Conservation (phyloP, 2,113 vertebrate species). For the Nettapus auritus region DNA sequence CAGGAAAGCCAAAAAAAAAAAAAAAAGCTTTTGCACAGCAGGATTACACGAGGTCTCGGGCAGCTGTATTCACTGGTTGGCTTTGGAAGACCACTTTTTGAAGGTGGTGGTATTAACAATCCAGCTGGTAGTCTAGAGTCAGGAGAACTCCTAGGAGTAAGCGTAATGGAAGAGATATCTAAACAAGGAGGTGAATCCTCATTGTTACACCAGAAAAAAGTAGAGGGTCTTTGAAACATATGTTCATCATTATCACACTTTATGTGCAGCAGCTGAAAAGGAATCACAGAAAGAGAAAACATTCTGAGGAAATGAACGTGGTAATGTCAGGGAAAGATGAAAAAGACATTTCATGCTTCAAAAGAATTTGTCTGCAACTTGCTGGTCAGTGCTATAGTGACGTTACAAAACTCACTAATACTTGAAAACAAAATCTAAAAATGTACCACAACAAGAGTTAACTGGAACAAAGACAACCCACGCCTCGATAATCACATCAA, state of each 20-base stretch:
- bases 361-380: background rate
- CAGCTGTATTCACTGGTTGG: constrained; percentile 82
- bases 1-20: background rate
- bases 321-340: background rate
- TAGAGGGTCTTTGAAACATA: constrained; percentile 84
- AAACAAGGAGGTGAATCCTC: constrained; percentile 87
- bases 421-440: background rate
- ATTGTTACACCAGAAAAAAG: constrained; percentile 89
- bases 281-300: constrained; percentile 79
- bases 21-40: constrained; percentile 43
- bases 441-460: background rate
- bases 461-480: background rate
- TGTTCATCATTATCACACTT: constrained; percentile 83
- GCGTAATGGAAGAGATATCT: constrained; percentile 90
- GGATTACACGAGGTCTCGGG: constrained; percentile 87
- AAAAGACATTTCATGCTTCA: background rate
- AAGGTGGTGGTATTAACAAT: constrained; percentile 87
- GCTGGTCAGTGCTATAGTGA: background rate
- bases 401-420: background rate
- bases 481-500: background rate
- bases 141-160: constrained; percentile 89
- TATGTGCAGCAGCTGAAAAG: constrained; percentile 87
- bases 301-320: constrained; percentile 46
- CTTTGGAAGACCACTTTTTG: constrained; percentile 84
- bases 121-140: constrained; percentile 86